These are phyloP conservation scores for Plestiodon gilberti DNA, from an alignment of 2,113 vertebrate species.

Conservation along the genomic window DNA sequence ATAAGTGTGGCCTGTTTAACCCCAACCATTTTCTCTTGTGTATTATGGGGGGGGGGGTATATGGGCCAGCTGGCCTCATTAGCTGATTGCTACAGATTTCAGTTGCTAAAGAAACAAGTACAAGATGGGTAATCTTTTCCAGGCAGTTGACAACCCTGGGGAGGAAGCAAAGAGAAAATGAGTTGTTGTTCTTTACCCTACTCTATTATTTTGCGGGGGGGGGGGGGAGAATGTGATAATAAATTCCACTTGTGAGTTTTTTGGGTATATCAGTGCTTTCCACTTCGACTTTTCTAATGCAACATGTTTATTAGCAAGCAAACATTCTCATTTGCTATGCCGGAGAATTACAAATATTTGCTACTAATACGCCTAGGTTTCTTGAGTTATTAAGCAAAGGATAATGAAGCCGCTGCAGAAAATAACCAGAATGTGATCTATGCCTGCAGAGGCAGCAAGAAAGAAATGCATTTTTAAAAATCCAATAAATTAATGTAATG, in stretches of 20 bases:
- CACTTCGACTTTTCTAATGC: not conserved
- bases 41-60: too few species aligned
- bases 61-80: too few species aligned
- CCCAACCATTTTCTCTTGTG: too few species aligned
- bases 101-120: too few species aligned
- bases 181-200: not conserved
- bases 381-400: constrained; percentile 59
- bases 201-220: not conserved
- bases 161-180: too few species aligned
- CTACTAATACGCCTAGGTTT: constrained; percentile 49
- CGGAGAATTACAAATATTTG: constrained; percentile 50
- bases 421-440: constrained; percentile 66
- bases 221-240: not conserved
- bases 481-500: constrained; percentile 48
- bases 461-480: constrained; percentile 60
- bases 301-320: constrained; percentile 3
- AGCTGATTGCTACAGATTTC: too few species aligned
- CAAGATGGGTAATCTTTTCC: too few species aligned
- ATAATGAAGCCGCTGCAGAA: constrained; percentile 65
- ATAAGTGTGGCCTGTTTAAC: too few species aligned
- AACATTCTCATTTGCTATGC: constrained; percentile 37
- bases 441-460: constrained; percentile 57
- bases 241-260: not conserved
- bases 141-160: too few species aligned
- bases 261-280: not conserved